These are phyloP conservation scores for Pteropus alecto DNA, from an alignment of 2,113 vertebrate species.

Conservation along the genomic window DNA sequence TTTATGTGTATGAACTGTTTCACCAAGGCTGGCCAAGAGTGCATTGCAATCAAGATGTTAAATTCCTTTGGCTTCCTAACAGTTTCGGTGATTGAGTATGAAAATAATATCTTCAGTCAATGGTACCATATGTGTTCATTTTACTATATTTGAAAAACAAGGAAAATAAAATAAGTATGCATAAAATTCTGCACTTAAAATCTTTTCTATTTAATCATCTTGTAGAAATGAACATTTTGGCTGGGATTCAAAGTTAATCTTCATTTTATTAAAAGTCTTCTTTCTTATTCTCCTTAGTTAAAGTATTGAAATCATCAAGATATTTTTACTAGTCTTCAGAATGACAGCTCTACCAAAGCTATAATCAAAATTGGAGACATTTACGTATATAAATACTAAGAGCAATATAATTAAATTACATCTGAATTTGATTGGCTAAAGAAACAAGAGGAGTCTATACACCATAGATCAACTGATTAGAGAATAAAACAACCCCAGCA, in stretches of 20 bases:
- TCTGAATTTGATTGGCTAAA: neutral
- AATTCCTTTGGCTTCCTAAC: neutral
- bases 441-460: neutral
- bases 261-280: neutral
- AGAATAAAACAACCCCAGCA: neutral
- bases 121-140: neutral
- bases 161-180: neutral
- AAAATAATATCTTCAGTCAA: neutral
- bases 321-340: neutral
- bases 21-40: constrained; percentile 6
- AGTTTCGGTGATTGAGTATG: neutral
- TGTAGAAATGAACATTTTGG: neutral
- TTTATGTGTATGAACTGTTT: constrained; percentile 7
- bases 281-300: neutral
- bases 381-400: neutral
- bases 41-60: neutral
- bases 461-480: neutral
- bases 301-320: neutral
- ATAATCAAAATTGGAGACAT: neutral
- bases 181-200: neutral
- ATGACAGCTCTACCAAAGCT: neutral
- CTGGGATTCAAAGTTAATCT: neutral
- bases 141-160: neutral
- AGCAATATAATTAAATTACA: neutral
- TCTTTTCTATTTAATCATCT: neutral